Conservation (phyloP, 2,797 vertebrate species). For the Halcyon badia region DNA sequence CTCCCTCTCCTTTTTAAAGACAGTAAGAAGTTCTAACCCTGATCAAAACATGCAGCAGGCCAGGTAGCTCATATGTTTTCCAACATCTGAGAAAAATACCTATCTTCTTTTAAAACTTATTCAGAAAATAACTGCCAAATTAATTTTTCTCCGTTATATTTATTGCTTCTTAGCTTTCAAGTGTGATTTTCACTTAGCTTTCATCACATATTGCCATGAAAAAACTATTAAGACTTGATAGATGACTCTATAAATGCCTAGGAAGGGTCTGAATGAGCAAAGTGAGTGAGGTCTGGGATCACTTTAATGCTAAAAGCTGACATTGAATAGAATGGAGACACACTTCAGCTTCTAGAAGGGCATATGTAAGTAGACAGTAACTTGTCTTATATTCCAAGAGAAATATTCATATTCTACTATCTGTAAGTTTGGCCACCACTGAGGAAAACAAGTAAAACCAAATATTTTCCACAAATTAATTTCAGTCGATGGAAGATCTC, state of each 20-base stretch:
- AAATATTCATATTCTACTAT: background rate
- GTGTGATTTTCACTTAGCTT: background rate
- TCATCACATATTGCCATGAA: background rate
- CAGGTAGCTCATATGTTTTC: conserved; percentile 11
- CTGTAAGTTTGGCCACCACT: background rate
- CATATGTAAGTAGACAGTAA: background rate
- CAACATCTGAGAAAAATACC: background rate
- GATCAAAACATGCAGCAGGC: background rate
- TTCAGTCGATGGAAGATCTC: background rate
- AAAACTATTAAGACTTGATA: background rate
- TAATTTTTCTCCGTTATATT: background rate
- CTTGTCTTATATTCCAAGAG: background rate
- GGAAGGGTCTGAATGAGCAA: background rate
- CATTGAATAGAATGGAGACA: background rate
- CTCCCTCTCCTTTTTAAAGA: background rate
- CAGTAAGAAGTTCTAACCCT: conserved; percentile 33
- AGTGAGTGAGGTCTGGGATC: background rate
- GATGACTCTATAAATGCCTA: background rate
- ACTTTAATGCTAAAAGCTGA: background rate
- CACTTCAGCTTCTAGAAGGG: background rate
- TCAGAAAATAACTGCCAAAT: background rate
- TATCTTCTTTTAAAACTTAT: background rate
- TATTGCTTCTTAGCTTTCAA: background rate
- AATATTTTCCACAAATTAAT: rapidly evolving
- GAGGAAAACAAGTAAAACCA: background rate